A percentile compares a stretch with the other conserved stretches of the same genome.
Evolutionary conservation across 2,113 vertebrate genomes (phyloP).

Genomic region (Cephalopholis sonnerati): DNA sequence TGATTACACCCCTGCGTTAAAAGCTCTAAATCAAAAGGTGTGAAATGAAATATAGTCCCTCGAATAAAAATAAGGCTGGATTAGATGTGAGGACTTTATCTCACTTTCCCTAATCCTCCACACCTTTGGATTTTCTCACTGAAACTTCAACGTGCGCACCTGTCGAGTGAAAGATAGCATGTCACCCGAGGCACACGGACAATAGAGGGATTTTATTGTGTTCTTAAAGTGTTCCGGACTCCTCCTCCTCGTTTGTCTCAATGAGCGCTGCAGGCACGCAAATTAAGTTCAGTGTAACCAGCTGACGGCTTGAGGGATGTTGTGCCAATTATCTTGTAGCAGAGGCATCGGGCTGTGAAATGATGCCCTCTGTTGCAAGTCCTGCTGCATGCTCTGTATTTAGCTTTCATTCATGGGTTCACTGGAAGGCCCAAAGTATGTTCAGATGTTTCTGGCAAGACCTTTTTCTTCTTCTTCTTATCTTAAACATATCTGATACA

Average conservation of each 20-base stretch:
- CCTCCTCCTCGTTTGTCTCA: constrained; percentile 67
- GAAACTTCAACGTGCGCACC: constrained; percentile 1
- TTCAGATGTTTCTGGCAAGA: constrained; percentile 2
- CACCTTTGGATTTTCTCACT: neutral
- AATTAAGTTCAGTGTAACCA: constrained; percentile 46
- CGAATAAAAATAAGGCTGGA: neutral
- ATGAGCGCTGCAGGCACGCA: constrained; percentile 43
- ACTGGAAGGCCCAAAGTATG: neutral
- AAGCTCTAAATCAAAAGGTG: constrained; percentile 24
- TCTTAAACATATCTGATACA: neutral
- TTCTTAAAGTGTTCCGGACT: constrained; percentile 22
- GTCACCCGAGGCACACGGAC: neutral
- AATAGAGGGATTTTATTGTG: constrained; percentile 17
- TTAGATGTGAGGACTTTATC: neutral
- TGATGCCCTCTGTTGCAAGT: constrained; percentile 31
- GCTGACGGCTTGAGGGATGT: constrained; percentile 65
- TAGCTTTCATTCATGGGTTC: constrained; percentile 1
- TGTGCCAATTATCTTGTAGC: constrained; percentile 57
- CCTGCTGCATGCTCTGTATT: constrained; percentile 35
- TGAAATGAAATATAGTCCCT: neutral
- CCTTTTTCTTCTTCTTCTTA: neutral
- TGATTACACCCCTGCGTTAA: neutral
- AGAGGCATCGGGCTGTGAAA: constrained; percentile 65
- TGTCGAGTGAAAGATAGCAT: constrained; percentile 20
- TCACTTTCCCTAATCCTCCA: neutral